These are phyloP conservation scores for Catharus minimus DNA, from an alignment of 2,113 vertebrate species.

Conservation along the genomic window DNA sequence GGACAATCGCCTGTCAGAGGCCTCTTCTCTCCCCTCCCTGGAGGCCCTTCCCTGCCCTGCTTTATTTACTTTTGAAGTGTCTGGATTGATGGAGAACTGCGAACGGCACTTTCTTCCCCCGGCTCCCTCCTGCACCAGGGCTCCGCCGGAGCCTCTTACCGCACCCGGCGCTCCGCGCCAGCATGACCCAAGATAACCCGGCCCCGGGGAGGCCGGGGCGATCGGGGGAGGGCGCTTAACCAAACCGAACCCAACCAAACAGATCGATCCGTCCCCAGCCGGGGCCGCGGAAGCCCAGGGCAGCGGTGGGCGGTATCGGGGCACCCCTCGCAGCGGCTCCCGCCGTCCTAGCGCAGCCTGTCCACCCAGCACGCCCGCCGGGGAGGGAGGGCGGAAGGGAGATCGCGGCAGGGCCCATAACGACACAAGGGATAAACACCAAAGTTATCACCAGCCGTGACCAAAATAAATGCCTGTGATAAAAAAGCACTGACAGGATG, in stretches of 20 bases:
- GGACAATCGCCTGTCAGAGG: constrained; percentile 41
- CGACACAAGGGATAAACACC: constrained; percentile 51
- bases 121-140: neutral
- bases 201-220: neutral
- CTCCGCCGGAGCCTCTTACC: neutral
- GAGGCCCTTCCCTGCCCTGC: constrained; percentile 23
- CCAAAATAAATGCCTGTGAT: constrained; percentile 69
- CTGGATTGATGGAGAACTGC: constrained; percentile 11
- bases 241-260: neutral
- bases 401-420: constrained; percentile 20
- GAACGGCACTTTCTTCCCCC: neutral
- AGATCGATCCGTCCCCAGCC: neutral
- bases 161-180: constrained; percentile 27
- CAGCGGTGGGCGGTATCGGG: neutral
- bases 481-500: constrained; percentile 66
- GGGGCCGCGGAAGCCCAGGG: neutral
- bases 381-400: neutral
- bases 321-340: neutral
- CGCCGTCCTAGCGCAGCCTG: rapidly evolving
- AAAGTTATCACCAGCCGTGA: constrained; percentile 67
- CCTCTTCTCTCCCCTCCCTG: constrained; percentile 28
- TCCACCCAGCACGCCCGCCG: neutral
- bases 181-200: constrained; percentile 53
- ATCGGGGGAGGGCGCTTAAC: neutral
- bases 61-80: constrained; percentile 63